Base-by-base conservation (phyloP, 2,888 invertebrate genomes). In the Pardosa pseudoannulata region DNA sequence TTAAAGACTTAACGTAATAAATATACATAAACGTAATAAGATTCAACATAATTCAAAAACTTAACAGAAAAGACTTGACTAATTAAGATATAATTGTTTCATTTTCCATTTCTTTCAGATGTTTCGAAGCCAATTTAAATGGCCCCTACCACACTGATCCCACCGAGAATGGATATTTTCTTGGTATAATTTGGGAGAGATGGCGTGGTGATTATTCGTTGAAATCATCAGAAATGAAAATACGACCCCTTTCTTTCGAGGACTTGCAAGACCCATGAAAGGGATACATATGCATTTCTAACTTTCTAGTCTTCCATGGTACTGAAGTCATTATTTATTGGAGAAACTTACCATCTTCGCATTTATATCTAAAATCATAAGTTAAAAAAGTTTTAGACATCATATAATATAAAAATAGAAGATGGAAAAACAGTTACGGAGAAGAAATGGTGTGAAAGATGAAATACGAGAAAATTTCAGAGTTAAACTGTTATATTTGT, bases 151-250 rank as follows among this genome's bases (percentile, higher is more conserved):
- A 91, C 89, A 74, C 75, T 0, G 91, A 91, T 41, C 92, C 93
- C 0, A 90, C 90, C 2, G 91, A 91, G 16, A 92, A 93, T 89
- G 92, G 92, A 85, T 91, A 92, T 88, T 93, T 92, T 89, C 91
- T 92, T 68, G 93, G 93, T 41, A 92, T 94, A 72, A 93, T 94
- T 88, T 94, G 94, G 94, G 93, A 93, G 89, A 91, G 92, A 88
- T 93, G 93, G 93, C 91, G 91, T 72, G 93, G 93, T n/a, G 93
- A 93, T 90, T 93, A 93, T 90, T 93, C 93, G 0, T 90, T 94
- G 88, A 92, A 82, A 50, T 76, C 80, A 9, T 76, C 86, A 11
- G 88, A 85, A 70, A 88, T 88, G 88, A 88, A 88, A 64, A 78
- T 88, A 64, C 67, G 88, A 5, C 88, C 88, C 27, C 41, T 86